phyloP scores from a whole-genome alignment of 2,797 vertebrate genomes.

The Myotis vivesi region DNA sequence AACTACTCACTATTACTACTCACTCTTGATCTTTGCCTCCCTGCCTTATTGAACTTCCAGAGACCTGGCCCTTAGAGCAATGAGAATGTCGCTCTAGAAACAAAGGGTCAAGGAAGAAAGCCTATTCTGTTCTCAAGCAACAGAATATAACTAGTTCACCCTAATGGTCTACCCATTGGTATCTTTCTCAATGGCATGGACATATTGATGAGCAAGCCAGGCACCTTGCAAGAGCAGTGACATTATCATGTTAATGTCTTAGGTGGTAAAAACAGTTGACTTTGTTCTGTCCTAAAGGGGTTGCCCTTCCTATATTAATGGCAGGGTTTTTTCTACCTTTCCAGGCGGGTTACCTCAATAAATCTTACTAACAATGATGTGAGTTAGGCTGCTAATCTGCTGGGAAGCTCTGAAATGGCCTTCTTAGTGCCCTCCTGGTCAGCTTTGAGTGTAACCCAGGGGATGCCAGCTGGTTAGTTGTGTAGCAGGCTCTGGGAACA shows the following conservation, averaged over 20 bases:
- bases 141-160: constrained; percentile 39
- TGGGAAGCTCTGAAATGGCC: background rate
- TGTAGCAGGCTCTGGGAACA: background rate
- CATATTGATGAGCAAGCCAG: constrained; percentile 66
- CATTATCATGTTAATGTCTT: constrained; percentile 73
- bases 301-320: constrained; percentile 74
- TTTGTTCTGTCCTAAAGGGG: constrained; percentile 69
- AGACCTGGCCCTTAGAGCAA: background rate
- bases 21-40: background rate
- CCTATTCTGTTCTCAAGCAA: constrained; percentile 25
- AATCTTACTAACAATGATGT: constrained; percentile 60
- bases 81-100: background rate
- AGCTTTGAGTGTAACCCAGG: background rate
- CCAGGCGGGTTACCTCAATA: constrained; percentile 24
- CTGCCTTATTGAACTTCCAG: background rate
- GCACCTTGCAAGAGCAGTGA: constrained; percentile 63
- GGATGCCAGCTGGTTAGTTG: background rate
- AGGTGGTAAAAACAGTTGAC: constrained; percentile 73
- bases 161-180: constrained; percentile 28
- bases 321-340: constrained; percentile 33
- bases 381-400: background rate
- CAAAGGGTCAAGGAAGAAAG: constrained; percentile 17
- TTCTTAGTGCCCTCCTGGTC: background rate
- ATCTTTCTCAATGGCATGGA: constrained; percentile 49
- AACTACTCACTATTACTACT: background rate